Evolutionary conservation across 1,140 invertebrate species (phyloP), one percentile per base, ranked within the genome.

Genomic region (Palaemon carinicauda): DNA sequence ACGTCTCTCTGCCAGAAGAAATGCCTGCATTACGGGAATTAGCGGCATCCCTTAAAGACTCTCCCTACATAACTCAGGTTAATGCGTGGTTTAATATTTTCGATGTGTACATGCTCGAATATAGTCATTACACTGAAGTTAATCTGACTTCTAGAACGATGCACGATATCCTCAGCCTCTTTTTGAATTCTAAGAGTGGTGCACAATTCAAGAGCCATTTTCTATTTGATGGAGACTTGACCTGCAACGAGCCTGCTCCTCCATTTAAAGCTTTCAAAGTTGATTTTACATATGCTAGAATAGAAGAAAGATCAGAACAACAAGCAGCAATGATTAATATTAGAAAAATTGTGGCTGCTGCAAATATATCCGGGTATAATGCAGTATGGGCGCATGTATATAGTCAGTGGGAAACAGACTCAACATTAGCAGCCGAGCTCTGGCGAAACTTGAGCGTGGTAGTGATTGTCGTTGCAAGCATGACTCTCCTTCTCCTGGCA

Each of bases 401-500:
- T 90, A 94, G 93, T 5, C 93, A 94, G 78, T 96, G 95, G 95
- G 94, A 94, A 15, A 95, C 95, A 0, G 95, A 96, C 90, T 95
- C 96, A 91, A 90, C 93, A 17, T 96, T 96, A 52, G 93, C 93
- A 1, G 91, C 93, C 53, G 95, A 96, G 92, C 93, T 97, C 3
- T 94, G 95, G 78, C 93, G 96, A 82, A 97, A 97, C 92, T 92
- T 97, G 69, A 92, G 94, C 33, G 91, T 97, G 74, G 96, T 96
- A 0, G 92, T 96, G 71, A 88, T 95, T 10, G 96, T 96, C 90
- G 96, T 98, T 3, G 95, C 97, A 93, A 90, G 94, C 17, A 96
- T 95, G 65, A 96, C 96, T 15, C 90, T 95, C 0, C 90, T 97
- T 1, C 91, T 97, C n/a, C 96, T 97, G 90, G 95, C 95, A 21